Conservation (phyloP, 1,140 invertebrate genomes). For the Physella acuta region DNA sequence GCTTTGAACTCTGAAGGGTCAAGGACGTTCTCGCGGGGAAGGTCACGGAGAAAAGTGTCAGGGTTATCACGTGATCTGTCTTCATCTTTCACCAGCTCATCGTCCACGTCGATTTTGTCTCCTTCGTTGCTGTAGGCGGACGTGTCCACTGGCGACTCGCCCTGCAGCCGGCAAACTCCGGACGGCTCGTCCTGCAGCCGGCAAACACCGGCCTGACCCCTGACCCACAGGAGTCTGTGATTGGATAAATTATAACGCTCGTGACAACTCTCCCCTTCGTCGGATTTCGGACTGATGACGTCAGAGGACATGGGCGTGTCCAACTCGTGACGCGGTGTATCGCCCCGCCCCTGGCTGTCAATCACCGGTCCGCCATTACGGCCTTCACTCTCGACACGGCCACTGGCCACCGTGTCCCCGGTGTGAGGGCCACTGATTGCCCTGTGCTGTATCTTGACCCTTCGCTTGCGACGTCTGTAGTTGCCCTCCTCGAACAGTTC, state of each 20-base stretch:
- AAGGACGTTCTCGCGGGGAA: not conserved
- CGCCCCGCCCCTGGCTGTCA: too few species aligned
- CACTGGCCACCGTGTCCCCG: not conserved
- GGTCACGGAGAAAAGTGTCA: too few species aligned
- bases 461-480: conserved; percentile 73
- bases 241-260: not conserved
- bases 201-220: not conserved
- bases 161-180: too few species aligned
- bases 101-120: not conserved
- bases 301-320: too few species aligned
- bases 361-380: too few species aligned
- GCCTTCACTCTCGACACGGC: too few species aligned
- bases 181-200: not conserved
- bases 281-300: not conserved
- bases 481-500: conserved; percentile 98
- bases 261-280: not conserved
- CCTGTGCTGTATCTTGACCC: conserved; percentile 36
- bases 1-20: not conserved
- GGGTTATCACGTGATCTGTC: too few species aligned
- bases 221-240: not conserved
- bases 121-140: not conserved
- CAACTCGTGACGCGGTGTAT: not conserved
- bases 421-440: not conserved
- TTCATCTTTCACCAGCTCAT: not conserved
- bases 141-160: not conserved